These are phyloP conservation scores for Daphoenositta chrysoptera DNA, from an alignment of 2,113 vertebrate genomes.

Conservation along the genomic window DNA sequence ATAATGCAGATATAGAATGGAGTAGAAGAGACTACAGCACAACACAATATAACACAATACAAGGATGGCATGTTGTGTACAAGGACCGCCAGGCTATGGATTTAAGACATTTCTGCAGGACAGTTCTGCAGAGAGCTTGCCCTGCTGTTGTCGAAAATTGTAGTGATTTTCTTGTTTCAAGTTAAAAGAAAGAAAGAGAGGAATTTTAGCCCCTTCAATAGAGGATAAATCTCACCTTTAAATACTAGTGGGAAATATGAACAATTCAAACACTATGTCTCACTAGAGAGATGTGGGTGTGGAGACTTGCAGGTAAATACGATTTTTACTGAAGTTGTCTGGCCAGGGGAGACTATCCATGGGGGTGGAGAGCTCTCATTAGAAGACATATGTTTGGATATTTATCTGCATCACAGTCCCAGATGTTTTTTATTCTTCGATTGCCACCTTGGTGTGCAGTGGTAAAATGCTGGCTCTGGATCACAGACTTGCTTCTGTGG, in stretches of 20 bases:
- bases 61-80: background rate
- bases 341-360: background rate
- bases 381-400: background rate
- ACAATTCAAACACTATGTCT: background rate
- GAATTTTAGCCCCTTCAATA: background rate
- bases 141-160: background rate
- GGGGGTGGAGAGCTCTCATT: background rate
- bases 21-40: background rate
- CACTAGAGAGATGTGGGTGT: background rate
- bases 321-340: rapidly evolving
- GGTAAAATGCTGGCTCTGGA: background rate
- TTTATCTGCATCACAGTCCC: background rate
- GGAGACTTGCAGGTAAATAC: background rate
- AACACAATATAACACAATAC: background rate
- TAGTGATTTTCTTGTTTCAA: background rate
- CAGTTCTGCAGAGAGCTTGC: background rate
- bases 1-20: background rate
- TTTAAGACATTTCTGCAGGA: background rate
- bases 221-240: background rate
- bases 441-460: background rate
- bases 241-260: background rate
- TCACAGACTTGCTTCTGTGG: background rate
- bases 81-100: background rate
- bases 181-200: background rate
- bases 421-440: background rate